Conservation (phyloP, 2,888 invertebrate species). For the Lagria hirta region DNA sequence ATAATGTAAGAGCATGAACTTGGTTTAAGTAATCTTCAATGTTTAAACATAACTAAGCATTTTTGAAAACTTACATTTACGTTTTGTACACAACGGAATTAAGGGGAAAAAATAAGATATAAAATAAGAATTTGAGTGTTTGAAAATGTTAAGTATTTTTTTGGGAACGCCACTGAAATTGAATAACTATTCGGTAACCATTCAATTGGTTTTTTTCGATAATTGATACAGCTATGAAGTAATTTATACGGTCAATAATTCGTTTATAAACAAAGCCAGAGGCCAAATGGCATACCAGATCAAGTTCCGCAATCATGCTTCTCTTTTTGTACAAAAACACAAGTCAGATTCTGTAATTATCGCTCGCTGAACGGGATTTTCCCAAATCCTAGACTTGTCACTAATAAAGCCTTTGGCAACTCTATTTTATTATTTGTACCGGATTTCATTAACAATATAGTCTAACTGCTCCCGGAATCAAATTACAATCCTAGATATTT, state of each 20-base stretch:
- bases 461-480: conserved; percentile 22
- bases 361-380: conserved; percentile 22
- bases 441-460: conserved; percentile 18
- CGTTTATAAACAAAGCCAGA: conserved; percentile 23
- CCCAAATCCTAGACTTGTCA: conserved; percentile 26
- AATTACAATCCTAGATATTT: too few relatives aligned
- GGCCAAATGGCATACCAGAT: conserved; percentile 15
- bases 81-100: too few relatives aligned
- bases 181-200: background rate
- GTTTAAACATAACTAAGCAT: too few relatives aligned
- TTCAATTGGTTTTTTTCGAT: background rate
- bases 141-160: too few relatives aligned
- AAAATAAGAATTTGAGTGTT: too few relatives aligned
- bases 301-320: conserved; percentile 23
- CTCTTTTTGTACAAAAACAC: conserved; percentile 25
- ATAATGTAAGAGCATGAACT: too few relatives aligned
- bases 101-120: too few relatives aligned
- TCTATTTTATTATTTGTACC: conserved; percentile 18
- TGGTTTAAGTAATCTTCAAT: too few relatives aligned
- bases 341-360: conserved; percentile 25
- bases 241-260: conserved; percentile 24
- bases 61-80: conserved; percentile 7
- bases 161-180: too few relatives aligned
- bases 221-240: conserved; percentile 7
- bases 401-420: conserved; percentile 19